Percentiles rank a stretch among this genome's conserved stretches.
phyloP scores from a whole-genome alignment of 2,113 vertebrate species.

The Pachycephala philippinensis region DNA sequence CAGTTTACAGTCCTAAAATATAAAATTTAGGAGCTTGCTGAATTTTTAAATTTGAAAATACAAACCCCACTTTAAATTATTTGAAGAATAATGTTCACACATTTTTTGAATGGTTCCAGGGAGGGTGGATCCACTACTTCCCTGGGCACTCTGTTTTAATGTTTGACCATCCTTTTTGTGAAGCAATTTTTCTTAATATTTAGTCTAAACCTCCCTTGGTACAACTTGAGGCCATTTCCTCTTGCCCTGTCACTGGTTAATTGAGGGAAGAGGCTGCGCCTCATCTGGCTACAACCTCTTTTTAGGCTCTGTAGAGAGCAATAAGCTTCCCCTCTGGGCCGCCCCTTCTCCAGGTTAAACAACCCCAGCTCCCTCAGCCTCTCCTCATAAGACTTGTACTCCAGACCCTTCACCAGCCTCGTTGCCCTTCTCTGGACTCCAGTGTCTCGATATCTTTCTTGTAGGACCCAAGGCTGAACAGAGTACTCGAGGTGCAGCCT shows the following conservation, averaged over 20 bases:
- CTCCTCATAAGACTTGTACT: not conserved
- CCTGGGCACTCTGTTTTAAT: not conserved
- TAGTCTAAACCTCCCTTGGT: not conserved
- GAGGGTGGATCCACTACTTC: not conserved
- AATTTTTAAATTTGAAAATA: not conserved
- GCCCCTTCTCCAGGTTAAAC: not conserved
- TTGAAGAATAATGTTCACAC: not conserved
- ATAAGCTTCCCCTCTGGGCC: too few relatives aligned
- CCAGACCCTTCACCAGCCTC: not conserved
- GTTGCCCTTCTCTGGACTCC: not conserved
- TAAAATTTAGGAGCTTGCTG: not conserved
- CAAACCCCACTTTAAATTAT: not conserved
- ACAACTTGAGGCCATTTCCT: not conserved
- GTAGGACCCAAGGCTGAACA: too few relatives aligned
- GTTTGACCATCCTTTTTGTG: not conserved
- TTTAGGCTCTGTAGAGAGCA: fast-evolving
- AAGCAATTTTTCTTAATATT: not conserved
- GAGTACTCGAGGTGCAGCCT: not conserved
- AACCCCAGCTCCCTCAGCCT: not conserved
- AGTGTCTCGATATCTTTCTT: not conserved
- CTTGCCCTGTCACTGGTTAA: not conserved
- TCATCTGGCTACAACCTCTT: not conserved
- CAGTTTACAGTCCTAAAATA: not conserved
- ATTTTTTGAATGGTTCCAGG: not conserved
- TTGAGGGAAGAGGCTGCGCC: not conserved